Percentiles rank a stretch among this genome's conserved stretches.
phyloP scores from a whole-genome alignment of 2,797 vertebrate species.

The Holocentrus rufus region DNA sequence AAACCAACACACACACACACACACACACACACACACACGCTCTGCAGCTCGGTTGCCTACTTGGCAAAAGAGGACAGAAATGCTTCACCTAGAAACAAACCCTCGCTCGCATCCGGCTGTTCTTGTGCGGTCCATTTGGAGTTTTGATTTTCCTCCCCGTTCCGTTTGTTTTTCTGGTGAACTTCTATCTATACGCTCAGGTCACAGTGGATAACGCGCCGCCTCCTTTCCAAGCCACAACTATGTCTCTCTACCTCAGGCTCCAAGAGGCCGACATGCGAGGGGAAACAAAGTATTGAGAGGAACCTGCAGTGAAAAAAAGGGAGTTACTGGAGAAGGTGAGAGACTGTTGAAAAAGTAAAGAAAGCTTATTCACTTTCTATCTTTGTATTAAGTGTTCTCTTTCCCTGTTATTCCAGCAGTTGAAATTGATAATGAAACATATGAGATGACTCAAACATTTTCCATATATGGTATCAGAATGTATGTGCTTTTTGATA shows the following conservation, averaged over 20 bases:
- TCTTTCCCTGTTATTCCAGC: constrained; percentile 1
- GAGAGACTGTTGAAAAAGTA: not conserved
- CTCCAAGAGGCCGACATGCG: constrained; percentile 8
- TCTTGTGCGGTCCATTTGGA: constrained; percentile 22
- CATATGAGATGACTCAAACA: not conserved
- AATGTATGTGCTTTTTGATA: not conserved
- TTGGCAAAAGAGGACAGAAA: constrained; percentile 7
- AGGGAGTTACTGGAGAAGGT: constrained; percentile 5
- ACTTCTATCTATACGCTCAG: not conserved
- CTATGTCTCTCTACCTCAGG: not conserved
- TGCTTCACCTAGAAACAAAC: constrained; percentile 13
- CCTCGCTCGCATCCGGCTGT: not conserved
- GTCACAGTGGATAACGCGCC: not conserved
- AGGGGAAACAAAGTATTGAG: constrained; percentile 8
- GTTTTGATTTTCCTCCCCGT: not conserved
- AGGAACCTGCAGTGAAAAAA: not conserved
- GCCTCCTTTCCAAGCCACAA: constrained; percentile 24
- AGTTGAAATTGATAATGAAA: constrained; percentile 5
- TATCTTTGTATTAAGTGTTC: too few relatives aligned
- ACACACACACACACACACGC: constrained; percentile 17
- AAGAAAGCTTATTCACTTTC: too few relatives aligned
- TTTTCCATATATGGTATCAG: constrained; percentile 11
- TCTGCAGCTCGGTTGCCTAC: constrained; percentile 19
- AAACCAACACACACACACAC: constrained; percentile 29
- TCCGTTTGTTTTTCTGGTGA: not conserved